Base-by-base conservation (phyloP, 2,888 invertebrate species). In the Sussaba pulchella region DNA sequence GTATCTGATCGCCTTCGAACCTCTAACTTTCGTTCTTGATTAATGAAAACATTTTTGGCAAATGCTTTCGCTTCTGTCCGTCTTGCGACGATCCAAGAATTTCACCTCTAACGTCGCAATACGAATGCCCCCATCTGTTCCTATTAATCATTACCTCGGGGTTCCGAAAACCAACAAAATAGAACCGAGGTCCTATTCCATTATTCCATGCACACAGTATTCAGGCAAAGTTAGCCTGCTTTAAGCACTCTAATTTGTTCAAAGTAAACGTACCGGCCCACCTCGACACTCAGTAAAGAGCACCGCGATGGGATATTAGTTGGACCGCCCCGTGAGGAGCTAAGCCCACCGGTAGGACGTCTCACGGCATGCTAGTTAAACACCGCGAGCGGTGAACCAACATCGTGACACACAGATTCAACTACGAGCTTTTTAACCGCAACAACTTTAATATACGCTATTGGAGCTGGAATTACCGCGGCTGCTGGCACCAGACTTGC, bases 401-500 rank as follows among this genome's bases (percentile, higher is more conserved):
- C 92, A 92, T 92, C 92, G 92, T 91, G 91, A 90, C 91, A 92
- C 92, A 91, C 91, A 92, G 91, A 93, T 93, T 93, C 92, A 93
- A 93, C 93, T 93, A 94, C 93, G 93, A 93, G 93, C 93, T 94
- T 94, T 94, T 94, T 93, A 94, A 94, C 93, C 93, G 94, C 94
- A 95, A 94, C 94, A 95, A 95, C 94, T 94, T 94, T 94, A 94
- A 94, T 95, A 95, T 89, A 87, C 87, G 87, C 88, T 89, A 87
- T 88, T 87, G 87, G 94, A 95, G 94, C 94, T 95, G 94, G 94
- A 94, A 94, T 95, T 95, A 95, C 94, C 94, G 94, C 94, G 94
- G 94, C 94, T 95, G 94, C 94, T 95, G 94, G 94, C 95, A 95
- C 94, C 94, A 94, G 94, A 94, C 94, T 94, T 94, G 93, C 94